Evolutionary conservation across 1,140 invertebrate genomes (phyloP).

Genomic region (Meloidogyne exigua): DNA sequence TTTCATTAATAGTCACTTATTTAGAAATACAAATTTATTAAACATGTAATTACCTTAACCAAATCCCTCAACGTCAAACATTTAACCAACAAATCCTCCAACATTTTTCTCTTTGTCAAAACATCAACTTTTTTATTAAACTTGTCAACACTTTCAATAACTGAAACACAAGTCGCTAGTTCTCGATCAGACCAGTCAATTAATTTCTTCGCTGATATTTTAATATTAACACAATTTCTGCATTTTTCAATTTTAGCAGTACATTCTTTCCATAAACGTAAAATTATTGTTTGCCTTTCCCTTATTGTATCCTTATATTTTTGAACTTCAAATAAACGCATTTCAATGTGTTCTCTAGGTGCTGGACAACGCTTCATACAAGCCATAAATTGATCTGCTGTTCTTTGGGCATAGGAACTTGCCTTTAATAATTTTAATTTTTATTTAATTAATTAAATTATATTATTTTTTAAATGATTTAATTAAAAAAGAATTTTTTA

Average conservation of each 20-base stretch:
- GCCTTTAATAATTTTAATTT: constrained; percentile 19
- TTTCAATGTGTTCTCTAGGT: constrained; percentile 23
- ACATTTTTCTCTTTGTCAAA: neutral
- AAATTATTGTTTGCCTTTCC: constrained; percentile 29
- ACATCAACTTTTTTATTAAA: neutral
- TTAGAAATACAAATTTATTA: too few species aligned
- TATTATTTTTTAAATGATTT: neutral
- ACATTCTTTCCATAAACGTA: constrained; percentile 26
- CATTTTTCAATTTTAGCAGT: constrained; percentile 33
- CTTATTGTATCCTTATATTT: constrained; percentile 27
- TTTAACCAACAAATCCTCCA: too few species aligned
- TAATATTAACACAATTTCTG: constrained; percentile 22
- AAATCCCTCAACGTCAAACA: neutral
- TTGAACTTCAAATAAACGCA: constrained; percentile 17
- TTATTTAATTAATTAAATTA: neutral
- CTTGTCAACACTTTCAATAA: constrained; percentile 1
- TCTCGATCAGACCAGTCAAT: constrained; percentile 25
- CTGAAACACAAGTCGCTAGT: constrained; percentile 9
- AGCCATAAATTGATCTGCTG: constrained; percentile 28
- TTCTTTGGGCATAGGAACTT: constrained; percentile 35
- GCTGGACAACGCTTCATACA: constrained; percentile 27
- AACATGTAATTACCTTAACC: too few species aligned
- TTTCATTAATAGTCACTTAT: too few species aligned
- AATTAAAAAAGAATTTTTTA: neutral
- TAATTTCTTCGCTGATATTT: constrained; percentile 19